Evolutionary conservation across 1,140 invertebrate species (phyloP).

Genomic region (Leucophenga varia): DNA sequence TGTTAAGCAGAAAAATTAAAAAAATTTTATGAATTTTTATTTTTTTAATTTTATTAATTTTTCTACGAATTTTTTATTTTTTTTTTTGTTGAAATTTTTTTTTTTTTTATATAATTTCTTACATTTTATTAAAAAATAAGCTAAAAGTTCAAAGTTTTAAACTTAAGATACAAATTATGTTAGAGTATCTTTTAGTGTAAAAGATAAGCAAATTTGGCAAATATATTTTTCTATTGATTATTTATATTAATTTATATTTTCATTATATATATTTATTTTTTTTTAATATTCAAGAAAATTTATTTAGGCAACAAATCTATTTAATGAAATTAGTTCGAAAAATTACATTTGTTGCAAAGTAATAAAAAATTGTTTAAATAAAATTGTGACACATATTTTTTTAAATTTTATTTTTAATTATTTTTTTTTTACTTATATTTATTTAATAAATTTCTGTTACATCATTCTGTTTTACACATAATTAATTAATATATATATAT

Average conservation of each 20-base stretch:
- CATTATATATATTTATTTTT: too few relatives aligned
- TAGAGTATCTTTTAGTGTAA: not conserved
- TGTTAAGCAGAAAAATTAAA: too few relatives aligned
- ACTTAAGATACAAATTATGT: too few relatives aligned
- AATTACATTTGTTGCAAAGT: too few relatives aligned
- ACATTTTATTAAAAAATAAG: too few relatives aligned
- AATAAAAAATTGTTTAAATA: not conserved
- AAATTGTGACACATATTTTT: not conserved
- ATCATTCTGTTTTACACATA: conserved; percentile 8
- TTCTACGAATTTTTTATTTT: too few relatives aligned
- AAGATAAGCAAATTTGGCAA: not conserved
- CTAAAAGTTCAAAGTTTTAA: too few relatives aligned
- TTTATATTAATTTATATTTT: not conserved
- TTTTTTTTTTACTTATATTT: not conserved
- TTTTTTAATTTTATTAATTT: not conserved
- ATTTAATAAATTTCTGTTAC: not conserved
- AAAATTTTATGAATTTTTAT: not conserved
- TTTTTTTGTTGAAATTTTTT: too few relatives aligned
- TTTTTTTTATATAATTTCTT: not conserved
- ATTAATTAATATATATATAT: conserved; percentile 12
- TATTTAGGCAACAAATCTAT: too few relatives aligned
- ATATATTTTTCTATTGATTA: not conserved
- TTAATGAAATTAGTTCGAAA: too few relatives aligned
- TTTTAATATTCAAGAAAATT: too few relatives aligned
- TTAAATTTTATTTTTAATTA: not conserved